phyloP scores from a whole-genome alignment of 2,113 vertebrate genomes.

The Gobius niger region DNA sequence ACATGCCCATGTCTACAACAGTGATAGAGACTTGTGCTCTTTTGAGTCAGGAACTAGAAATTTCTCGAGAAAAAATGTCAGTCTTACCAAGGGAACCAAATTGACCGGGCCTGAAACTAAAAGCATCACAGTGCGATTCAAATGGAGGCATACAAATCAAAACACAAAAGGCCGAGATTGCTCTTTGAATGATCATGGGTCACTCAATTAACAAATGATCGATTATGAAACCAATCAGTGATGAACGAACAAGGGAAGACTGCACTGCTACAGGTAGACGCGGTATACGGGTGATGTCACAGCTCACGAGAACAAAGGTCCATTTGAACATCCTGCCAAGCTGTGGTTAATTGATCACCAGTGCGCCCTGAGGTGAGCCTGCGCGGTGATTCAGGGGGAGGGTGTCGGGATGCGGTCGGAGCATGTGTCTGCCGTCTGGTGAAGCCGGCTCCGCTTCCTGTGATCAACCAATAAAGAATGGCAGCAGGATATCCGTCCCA shows the following conservation, averaged over 20 bases:
- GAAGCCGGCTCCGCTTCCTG: conserved; percentile 57
- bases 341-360: conserved; percentile 13
- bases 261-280: not conserved
- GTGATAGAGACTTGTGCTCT: too few species aligned
- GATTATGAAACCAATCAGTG: not conserved
- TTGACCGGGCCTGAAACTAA: too few species aligned
- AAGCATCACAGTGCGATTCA: too few species aligned
- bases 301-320: conserved; percentile 5
- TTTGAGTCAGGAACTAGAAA: too few species aligned
- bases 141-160: too few species aligned
- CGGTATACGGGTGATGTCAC: not conserved
- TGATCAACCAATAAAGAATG: conserved; percentile 70
- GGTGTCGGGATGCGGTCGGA: conserved; percentile 57
- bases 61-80: too few species aligned
- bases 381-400: conserved; percentile 45
- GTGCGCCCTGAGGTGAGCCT: conserved; percentile 16
- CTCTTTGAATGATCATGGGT: too few species aligned
- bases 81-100: too few species aligned
- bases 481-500: conserved; percentile 64
- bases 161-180: too few species aligned
- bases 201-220: conserved; percentile 6
- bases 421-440: conserved; percentile 57
- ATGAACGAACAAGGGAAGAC: not conserved
- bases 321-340: not conserved
- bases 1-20: too few species aligned